Base-by-base conservation (phyloP, 1,140 invertebrate species). In the Bombus impatiens region DNA sequence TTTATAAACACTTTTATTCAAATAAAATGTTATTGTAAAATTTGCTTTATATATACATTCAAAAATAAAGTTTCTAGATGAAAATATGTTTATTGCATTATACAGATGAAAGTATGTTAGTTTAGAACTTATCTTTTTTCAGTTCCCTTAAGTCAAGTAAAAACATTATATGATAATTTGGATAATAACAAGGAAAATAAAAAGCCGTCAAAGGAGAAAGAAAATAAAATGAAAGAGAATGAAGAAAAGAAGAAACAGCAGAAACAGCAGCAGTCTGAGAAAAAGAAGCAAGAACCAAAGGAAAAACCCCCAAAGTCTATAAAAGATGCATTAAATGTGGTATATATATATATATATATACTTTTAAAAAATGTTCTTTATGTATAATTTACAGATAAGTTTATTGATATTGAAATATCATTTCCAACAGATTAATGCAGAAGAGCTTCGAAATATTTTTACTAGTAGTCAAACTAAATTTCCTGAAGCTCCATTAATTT, bases 221-320 rank as follows among this genome's bases (percentile, higher is more conserved):
- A 95, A 78, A 92, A 90, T 42, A 95, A 95, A 83, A 94, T 95
- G 79, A 95, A 95, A 89, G 95, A 95, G 72, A 94, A 95, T 65
- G 95, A 95, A 59, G 95, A 95, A 65, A 94, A 93, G 37, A 93
- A 95, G 71, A 93, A 94, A 53, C 93, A 93, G 70, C 89, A 92
- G 53, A 88, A 92, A 40, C 91, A 91, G 12, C 89, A 92, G 68
- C 91, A 93, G n/a, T 47, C 18, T 80, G 92, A 94, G 35, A 94
- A 94, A 70, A 95, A 95, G 80, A 94, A 95, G 37, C 89, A 93
- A 68, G 90, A 93, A 18, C 89, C 92, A 18, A 95, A 95, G 84
- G 93, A 94, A 86, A 97, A 97, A 91, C 95, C 94, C 78, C 96
- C 96, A 37, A 97, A 97, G 94, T 96, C 96, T 57, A 94, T 97